Percentiles rank a stretch among this genome's conserved stretches.
Evolutionary conservation across 2,113 vertebrate species (phyloP).

Genomic region (Mustelus asterias): DNA sequence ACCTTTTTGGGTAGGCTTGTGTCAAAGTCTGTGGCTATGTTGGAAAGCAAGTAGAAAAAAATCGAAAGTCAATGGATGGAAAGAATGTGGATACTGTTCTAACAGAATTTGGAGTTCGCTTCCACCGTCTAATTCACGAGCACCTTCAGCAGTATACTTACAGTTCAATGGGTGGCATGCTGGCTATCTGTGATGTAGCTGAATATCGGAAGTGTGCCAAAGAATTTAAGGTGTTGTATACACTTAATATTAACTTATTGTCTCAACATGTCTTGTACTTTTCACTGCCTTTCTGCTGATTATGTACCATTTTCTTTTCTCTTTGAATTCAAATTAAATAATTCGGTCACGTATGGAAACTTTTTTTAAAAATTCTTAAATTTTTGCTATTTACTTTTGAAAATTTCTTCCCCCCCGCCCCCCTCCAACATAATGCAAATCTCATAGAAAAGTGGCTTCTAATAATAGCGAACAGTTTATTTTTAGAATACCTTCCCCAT

Average conservation of each 20-base stretch:
- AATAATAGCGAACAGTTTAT: neutral
- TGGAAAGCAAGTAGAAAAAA: constrained; percentile 89
- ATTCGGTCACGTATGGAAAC: neutral
- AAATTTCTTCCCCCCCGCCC: no score
- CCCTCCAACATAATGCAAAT: neutral
- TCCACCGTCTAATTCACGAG: constrained; percentile 92
- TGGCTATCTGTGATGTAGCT: constrained; percentile 96
- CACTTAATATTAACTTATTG: constrained; percentile 38
- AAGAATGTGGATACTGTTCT: constrained; percentile 96
- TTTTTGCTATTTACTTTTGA: neutral
- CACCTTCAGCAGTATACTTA: constrained; percentile 97
- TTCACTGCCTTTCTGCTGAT: neutral
- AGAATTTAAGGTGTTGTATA: constrained; percentile 72
- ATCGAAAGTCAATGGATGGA: constrained; percentile 93
- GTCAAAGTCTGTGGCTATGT: constrained; percentile 90
- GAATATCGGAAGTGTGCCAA: constrained; percentile 96
- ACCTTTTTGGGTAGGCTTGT: constrained; percentile 69
- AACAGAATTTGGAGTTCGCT: constrained; percentile 90
- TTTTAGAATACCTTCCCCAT: neutral
- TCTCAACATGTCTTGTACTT: neutral
- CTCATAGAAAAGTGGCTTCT: neutral
- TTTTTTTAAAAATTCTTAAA: neutral
- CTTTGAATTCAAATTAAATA: constrained; percentile 10
- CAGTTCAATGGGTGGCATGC: constrained; percentile 97
- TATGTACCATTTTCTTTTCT: neutral